Evolutionary conservation across 1,140 invertebrate species (phyloP).

Genomic region (Eulimnadia texana): DNA sequence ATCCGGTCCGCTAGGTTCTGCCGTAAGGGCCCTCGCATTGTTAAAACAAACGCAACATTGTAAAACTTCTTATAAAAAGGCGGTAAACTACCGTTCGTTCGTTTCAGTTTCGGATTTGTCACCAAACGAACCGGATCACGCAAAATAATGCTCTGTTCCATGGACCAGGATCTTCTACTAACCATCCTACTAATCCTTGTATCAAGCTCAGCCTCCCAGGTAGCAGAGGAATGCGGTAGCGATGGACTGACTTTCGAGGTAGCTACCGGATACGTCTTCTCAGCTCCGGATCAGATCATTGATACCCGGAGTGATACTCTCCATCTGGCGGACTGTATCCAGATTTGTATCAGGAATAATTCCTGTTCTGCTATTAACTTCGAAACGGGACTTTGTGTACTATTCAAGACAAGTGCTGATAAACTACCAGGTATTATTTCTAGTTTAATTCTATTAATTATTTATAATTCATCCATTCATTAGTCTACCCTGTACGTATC

Average conservation of each 20-base stretch:
- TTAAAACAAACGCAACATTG: not conserved
- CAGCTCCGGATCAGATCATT: conserved; percentile 31
- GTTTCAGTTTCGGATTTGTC: no score
- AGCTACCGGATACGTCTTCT: conserved; percentile 36
- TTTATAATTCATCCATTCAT: not conserved
- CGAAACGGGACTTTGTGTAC: conserved; percentile 38
- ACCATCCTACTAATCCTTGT: not conserved
- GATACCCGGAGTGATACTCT: conserved; percentile 33
- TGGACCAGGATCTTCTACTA: not conserved
- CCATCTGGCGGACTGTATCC: conserved; percentile 34
- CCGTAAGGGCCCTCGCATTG: no score
- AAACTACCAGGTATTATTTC: conserved; percentile 25
- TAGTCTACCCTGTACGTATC: not conserved
- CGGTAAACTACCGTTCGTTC: no score
- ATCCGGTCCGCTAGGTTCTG: not conserved
- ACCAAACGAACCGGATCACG: no score
- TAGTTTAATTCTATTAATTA: not conserved
- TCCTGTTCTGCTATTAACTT: conserved; percentile 35
- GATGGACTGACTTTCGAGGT: conserved; percentile 32
- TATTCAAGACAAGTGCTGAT: conserved; percentile 31
- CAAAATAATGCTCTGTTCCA: no score
- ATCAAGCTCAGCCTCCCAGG: no score
- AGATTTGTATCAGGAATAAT: conserved; percentile 30
- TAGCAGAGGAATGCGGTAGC: not conserved
- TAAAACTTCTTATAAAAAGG: not conserved